Evolutionary conservation across 2,888 invertebrate genomes (phyloP).

Genomic region (Drosophila prolongata): DNA sequence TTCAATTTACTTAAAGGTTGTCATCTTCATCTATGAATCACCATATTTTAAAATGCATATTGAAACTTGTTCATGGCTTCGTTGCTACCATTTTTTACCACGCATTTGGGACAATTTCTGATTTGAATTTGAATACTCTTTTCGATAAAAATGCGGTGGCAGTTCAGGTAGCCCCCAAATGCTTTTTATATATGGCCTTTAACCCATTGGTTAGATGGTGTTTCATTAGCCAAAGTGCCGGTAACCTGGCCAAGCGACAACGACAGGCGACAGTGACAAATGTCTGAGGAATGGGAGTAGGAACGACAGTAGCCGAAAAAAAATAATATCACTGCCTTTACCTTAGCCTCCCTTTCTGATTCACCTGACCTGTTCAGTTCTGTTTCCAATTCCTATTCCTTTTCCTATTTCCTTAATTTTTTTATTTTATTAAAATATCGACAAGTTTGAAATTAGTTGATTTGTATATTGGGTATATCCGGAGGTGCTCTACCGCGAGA

Average conservation of each 20-base stretch:
- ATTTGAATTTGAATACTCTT: not conserved
- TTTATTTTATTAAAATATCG: constrained; percentile 67
- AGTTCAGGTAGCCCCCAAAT: constrained; percentile 51
- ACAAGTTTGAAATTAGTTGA: constrained; percentile 74
- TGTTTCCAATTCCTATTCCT: constrained; percentile 15
- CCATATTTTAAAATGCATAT: not conserved
- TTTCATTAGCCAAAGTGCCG: constrained; percentile 74
- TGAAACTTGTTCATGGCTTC: not conserved
- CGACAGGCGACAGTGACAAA: constrained; percentile 63
- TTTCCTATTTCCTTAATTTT: constrained; percentile 1
- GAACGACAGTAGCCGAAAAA: constrained; percentile 23
- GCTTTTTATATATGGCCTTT: constrained; percentile 67
- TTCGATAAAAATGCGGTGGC: constrained; percentile 13
- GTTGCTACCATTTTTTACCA: not conserved
- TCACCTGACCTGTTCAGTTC: constrained; percentile 7
- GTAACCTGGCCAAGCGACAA: constrained; percentile 33
- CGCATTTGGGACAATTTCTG: too few relatives aligned
- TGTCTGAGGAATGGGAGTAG: constrained; percentile 43
- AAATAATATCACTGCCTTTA: constrained; percentile 10
- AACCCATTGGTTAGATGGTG: constrained; percentile 41
- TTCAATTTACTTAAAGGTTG: not conserved
- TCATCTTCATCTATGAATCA: constrained; percentile 1
- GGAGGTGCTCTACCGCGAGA: constrained; percentile 2
- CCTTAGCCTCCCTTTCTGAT: constrained; percentile 7
- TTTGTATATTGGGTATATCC: constrained; percentile 54